phyloP scores from a whole-genome alignment of 2,888 invertebrate genomes.

The Linnaemya vulpina region DNA sequence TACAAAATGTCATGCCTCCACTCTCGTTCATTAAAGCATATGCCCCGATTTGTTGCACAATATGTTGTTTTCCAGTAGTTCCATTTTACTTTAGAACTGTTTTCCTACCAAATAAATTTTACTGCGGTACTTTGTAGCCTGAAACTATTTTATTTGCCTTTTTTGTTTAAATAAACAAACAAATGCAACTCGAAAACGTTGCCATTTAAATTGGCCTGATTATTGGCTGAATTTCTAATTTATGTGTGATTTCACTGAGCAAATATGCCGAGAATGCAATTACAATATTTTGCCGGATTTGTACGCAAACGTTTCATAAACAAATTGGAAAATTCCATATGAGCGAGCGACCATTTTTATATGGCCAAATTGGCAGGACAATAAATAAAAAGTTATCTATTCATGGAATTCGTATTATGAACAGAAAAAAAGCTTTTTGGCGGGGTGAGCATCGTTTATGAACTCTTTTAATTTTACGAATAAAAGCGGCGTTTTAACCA shows the following conservation, averaged over 20 bases:
- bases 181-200: background rate
- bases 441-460: too few relatives aligned
- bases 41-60: background rate
- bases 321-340: background rate
- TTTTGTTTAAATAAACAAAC: too few relatives aligned
- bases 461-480: too few relatives aligned
- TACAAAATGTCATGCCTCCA: background rate
- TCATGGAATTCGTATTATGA: too few relatives aligned
- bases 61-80: background rate
- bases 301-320: background rate
- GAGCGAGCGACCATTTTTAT: background rate
- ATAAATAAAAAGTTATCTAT: too few relatives aligned
- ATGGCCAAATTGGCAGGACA: background rate
- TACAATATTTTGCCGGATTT: background rate
- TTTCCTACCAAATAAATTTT: conserved; percentile 20
- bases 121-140: background rate
- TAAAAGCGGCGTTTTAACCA: too few relatives aligned
- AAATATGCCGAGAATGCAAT: conserved; percentile 4
- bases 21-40: background rate
- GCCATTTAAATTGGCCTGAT: conserved; percentile 25
- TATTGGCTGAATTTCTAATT: conserved; percentile 33
- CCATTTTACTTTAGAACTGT: background rate
- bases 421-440: too few relatives aligned
- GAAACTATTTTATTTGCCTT: background rate
- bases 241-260: background rate